Conservation (phyloP, 1,140 invertebrate genomes). For the Drosophila ficusphila region DNA sequence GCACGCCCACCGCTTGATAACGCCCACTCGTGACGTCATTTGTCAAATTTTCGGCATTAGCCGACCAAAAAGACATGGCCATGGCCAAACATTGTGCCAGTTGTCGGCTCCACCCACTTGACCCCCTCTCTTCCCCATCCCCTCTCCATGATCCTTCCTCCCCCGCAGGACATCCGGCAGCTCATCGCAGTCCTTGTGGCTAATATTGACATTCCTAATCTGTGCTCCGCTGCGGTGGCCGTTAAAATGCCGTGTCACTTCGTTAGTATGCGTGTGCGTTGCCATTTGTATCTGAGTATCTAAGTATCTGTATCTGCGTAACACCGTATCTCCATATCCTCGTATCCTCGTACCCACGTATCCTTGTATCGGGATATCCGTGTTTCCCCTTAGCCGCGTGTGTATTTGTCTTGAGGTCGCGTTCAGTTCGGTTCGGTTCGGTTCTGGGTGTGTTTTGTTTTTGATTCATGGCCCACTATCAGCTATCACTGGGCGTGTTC, state of each 20-base stretch:
- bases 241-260: slow-evolving; percentile 81
- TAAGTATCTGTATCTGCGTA: slow-evolving; percentile 16
- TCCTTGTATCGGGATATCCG: slow-evolving; percentile 7
- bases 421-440: slow-evolving; percentile 10
- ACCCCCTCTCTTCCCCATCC: background rate
- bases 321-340: slow-evolving; percentile 1
- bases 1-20: background rate
- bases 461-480: slow-evolving; percentile 75
- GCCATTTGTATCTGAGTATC: slow-evolving; percentile 59
- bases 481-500: slow-evolving; percentile 75
- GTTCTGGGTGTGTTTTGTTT: slow-evolving; percentile 71
- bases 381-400: slow-evolving; percentile 12
- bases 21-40: slow-evolving; percentile 72
- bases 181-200: slow-evolving; percentile 54
- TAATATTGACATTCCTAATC: slow-evolving; percentile 82
- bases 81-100: slow-evolving; percentile 41
- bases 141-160: no score
- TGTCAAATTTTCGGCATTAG: slow-evolving; percentile 62
- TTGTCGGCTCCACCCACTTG: slow-evolving; percentile 27
- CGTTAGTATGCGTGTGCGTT: slow-evolving; percentile 77
- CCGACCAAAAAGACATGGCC: slow-evolving; percentile 23
- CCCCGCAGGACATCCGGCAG: slow-evolving; percentile 22
- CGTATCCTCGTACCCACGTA: slow-evolving; percentile 1
- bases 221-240: slow-evolving; percentile 65
- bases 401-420: slow-evolving; percentile 47